Evolutionary conservation across 92 coral and sea anemone species (phyloP).

Genomic region (Chrysogorgia sp.): DNA sequence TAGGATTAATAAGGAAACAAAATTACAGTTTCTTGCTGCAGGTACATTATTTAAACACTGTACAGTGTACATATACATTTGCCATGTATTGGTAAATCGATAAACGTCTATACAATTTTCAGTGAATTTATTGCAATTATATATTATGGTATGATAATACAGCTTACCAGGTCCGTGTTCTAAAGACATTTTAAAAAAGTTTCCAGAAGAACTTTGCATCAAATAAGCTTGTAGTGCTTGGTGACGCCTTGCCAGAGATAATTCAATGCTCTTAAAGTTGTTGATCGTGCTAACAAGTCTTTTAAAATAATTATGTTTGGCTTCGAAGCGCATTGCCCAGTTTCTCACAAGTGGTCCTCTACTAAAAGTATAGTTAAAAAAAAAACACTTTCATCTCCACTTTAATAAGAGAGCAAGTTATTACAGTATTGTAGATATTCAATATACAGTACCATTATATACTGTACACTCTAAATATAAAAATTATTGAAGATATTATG

Average conservation of each 20-base stretch:
- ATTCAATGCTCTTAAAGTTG: constrained; percentile 24
- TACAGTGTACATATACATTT: too few relatives aligned
- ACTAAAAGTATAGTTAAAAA: neutral
- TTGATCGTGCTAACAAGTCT: constrained; percentile 12
- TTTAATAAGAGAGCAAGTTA: too few relatives aligned
- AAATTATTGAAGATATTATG: too few relatives aligned
- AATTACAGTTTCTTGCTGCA: neutral
- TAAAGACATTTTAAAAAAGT: neutral
- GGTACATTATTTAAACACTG: neutral
- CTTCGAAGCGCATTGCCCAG: too few relatives aligned
- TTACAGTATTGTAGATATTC: too few relatives aligned
- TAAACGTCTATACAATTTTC: too few relatives aligned
- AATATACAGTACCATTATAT: neutral
- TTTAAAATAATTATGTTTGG: constrained; percentile 23
- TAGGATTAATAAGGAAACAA: neutral
- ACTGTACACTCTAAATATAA: neutral
- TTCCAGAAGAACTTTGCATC: constrained; percentile 19
- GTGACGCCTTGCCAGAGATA: constrained; percentile 16
- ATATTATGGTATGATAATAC: neutral
- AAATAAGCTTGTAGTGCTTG: constrained; percentile 25
- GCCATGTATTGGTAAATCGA: too few relatives aligned
- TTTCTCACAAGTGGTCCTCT: constrained; percentile 30
- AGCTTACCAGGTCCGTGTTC: constrained; percentile 12
- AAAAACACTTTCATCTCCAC: neutral
- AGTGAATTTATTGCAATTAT: too few relatives aligned